Evolutionary conservation across 1,140 invertebrate genomes (phyloP).

Genomic region (Bursaphelenchus mucronatus): DNA sequence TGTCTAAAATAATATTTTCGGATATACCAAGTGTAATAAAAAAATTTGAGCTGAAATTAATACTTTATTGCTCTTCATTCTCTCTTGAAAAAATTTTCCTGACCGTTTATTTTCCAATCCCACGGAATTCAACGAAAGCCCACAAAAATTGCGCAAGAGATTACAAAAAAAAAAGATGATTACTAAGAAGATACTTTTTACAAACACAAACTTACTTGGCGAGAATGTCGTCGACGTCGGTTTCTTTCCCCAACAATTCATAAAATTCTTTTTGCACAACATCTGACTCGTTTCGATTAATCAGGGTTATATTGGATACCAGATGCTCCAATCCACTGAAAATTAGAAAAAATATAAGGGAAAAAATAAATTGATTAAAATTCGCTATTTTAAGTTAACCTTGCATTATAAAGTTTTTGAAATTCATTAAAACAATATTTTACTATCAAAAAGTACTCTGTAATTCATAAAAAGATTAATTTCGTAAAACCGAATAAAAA

Average conservation of each 20-base stretch:
- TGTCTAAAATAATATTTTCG: conserved; percentile 23
- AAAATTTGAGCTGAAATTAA: not conserved
- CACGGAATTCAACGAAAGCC: not conserved
- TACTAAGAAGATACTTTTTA: conserved; percentile 3
- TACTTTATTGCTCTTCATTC: conserved; percentile 7
- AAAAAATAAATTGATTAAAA: no score
- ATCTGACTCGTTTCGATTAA: no score
- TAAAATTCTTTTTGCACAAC: not conserved
- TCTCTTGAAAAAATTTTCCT: not conserved
- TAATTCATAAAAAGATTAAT: no score
- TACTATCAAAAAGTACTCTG: no score
- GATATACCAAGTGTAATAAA: not conserved
- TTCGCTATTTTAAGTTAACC: no score
- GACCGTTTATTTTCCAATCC: not conserved
- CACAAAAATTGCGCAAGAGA: no score
- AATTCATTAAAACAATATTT: no score
- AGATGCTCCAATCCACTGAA: no score
- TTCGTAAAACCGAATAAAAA: no score
- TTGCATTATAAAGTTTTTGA: no score
- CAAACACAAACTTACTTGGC: conserved; percentile 5
- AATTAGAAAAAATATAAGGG: no score
- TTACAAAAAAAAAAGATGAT: not conserved
- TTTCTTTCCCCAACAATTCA: not conserved
- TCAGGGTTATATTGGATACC: no score
- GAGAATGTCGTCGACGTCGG: not conserved